Conservation (phyloP, 2,113 vertebrate species). For the Bubo scandiacus region DNA sequence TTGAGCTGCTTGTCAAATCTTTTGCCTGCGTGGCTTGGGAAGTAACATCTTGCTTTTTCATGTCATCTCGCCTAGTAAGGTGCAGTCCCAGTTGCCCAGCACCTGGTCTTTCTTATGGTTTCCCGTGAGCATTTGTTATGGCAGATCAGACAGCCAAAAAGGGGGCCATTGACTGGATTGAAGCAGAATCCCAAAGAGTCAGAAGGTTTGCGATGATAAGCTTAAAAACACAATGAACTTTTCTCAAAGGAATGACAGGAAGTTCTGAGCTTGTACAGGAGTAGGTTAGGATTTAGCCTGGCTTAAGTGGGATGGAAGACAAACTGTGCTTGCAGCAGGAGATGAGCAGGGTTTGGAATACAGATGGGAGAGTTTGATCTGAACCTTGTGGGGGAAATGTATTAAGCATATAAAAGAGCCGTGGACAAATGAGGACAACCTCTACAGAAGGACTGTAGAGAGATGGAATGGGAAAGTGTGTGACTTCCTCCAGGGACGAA, state of each 20-base stretch:
- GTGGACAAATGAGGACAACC: not conserved
- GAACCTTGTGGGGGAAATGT: not conserved
- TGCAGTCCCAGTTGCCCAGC: not conserved
- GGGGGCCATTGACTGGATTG: not conserved
- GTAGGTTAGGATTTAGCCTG: slow-evolving; percentile 33
- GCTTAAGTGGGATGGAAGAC: slow-evolving; percentile 36
- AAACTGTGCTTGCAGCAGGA: slow-evolving; percentile 17
- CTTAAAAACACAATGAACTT: not conserved
- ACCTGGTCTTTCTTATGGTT: not conserved
- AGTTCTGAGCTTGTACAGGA: slow-evolving; percentile 26
- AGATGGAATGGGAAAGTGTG: not conserved
- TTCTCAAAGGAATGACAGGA: slow-evolving; percentile 9
- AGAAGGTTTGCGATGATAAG: not conserved
- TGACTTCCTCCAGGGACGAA: not conserved
- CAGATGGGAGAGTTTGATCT: not conserved
- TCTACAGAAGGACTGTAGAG: not conserved
- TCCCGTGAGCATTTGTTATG: not conserved
- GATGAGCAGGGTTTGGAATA: slow-evolving; percentile 19
- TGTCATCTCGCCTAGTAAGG: not conserved
- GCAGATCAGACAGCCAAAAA: not conserved
- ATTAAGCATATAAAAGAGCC: slow-evolving; percentile 10
- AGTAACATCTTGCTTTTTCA: not conserved
- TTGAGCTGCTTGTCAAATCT: not conserved
- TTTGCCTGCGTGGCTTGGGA: not conserved
- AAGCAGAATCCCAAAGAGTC: not conserved